Base-by-base conservation (phyloP, 2,113 vertebrate species). In the Laticauda colubrina region DNA sequence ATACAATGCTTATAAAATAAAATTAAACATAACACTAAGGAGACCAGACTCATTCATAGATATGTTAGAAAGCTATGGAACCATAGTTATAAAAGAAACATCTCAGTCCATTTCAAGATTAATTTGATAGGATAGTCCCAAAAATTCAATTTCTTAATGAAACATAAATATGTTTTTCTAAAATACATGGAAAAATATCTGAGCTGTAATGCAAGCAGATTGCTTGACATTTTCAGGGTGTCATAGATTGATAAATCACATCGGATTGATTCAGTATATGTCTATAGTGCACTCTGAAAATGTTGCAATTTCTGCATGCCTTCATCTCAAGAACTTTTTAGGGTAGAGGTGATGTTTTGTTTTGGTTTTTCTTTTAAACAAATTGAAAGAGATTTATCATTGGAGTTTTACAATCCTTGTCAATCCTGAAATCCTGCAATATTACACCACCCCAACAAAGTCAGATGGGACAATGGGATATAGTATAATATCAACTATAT, bases 161-260 rank as follows among this genome's bases (percentile, higher is more conserved):
- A 85, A 94, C n/a, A 23, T 94, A 91, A 86, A 12, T 57, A 91
- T 56, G 95, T 95, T 88, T 59, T 93, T 88, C 91, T 64, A 39
- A 48, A 94, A 89, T 2, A 14, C 87, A 45, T 34, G 91, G 91
- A 93, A 94, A 93, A 96, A 94, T 94, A 59, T 15, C 20, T 90
- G 55, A 85, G 21, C 43, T 94, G 91, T 86, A 94, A 94, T 43
- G 54, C 5, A 11, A 94, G 93, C 56, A 90, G 85, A 29, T 92
- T 96, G 91, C 87, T 94, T 18, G 12, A 39, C 15, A 95, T 45
- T 75, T 93, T 20, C 89, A 54, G 20, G 48, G 94, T 91, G 81
- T 87, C 87, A 92, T 91, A n/a, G 90, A 54, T 24, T 88, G 88
- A 2, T 93, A 69, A 90, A 69, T 75, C 21, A 61, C 21, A 51